Base-by-base conservation (phyloP, 1,140 invertebrate genomes). In the Papilio glaucus region DNA sequence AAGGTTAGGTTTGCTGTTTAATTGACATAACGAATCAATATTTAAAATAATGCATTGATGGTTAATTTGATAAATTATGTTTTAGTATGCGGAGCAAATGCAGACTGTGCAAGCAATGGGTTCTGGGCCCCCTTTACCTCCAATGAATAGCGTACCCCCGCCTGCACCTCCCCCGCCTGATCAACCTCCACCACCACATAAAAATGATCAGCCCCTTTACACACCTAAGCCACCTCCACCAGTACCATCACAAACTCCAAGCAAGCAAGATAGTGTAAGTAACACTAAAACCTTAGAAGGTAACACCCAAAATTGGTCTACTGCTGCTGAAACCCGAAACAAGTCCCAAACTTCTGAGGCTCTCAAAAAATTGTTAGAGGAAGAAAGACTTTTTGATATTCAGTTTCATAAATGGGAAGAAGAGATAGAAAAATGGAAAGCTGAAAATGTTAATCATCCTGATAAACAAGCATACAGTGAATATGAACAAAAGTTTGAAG, bases 381-480 rank as follows among this genome's bases (percentile, higher is more conserved):
- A 96, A 77, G 96, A 97, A 85, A 96, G 95, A 86, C 95, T 95
- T 57, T 97, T 98, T 91, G 96, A 97, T 83, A 95, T 95, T 70
- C 95, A 97, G 82, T 97, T 98, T 84, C 95, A 95, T 84, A 95
- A 96, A 80, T 98, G 97, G 97, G 97, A 98, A 89, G 94, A 96
- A 75, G 96, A 97, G 81, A 97, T 97, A 84, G 95, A 96, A 77
- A 96, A 96, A 78, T 98, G 97, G 97, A 97, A 96, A 86, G 94
- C 95, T 73, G 96, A 97, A 82, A 98, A 98, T 93, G 95, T 95
- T 21, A 96, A 97, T 88, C 97, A 98, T 94, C 97, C 97, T 13
- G 97, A 97, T 84, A 97, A 96, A 90, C 95, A 95, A 90, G 96
- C 97, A 76, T 97, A 97, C 83, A 94, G 94, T 73, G 96, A 97